phyloP scores from a whole-genome alignment of 2,888 invertebrate species.

The Megastigmus dorsalis region DNA sequence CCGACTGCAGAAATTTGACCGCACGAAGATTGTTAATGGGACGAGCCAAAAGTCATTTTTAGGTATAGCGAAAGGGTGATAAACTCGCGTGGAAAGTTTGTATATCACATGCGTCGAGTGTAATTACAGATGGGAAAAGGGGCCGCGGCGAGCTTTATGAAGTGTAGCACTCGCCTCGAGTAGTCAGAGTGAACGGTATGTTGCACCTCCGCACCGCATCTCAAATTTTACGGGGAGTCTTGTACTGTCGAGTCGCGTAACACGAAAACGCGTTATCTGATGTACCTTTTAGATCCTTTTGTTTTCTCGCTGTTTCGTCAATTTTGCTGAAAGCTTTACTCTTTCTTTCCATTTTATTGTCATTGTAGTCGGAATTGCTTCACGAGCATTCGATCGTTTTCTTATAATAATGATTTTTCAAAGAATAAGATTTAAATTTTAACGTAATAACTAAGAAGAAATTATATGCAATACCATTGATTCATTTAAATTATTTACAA shows the following conservation, averaged over 20 bases:
- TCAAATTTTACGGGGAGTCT: slow-evolving; percentile 33
- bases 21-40: not conserved
- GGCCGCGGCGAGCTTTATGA: slow-evolving; percentile 36
- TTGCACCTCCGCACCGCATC: not conserved
- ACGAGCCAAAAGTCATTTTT: too few species aligned
- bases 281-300: too few species aligned
- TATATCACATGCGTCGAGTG: slow-evolving; percentile 13
- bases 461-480: too few species aligned
- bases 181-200: not conserved
- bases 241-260: slow-evolving; percentile 9
- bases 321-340: too few species aligned
- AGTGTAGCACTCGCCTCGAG: slow-evolving; percentile 8
- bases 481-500: too few species aligned
- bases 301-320: too few species aligned
- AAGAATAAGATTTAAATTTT: too few species aligned
- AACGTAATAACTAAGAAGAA: too few species aligned
- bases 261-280: slow-evolving; percentile 11
- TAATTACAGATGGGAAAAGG: slow-evolving; percentile 33
- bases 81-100: not conserved
- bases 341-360: too few species aligned
- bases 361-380: too few species aligned
- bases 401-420: too few species aligned
- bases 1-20: slow-evolving; percentile 9
- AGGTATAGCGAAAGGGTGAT: not conserved
- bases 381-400: too few species aligned